Conservation (phyloP, 2,888 invertebrate genomes). For the Cheilosia urbana region DNA sequence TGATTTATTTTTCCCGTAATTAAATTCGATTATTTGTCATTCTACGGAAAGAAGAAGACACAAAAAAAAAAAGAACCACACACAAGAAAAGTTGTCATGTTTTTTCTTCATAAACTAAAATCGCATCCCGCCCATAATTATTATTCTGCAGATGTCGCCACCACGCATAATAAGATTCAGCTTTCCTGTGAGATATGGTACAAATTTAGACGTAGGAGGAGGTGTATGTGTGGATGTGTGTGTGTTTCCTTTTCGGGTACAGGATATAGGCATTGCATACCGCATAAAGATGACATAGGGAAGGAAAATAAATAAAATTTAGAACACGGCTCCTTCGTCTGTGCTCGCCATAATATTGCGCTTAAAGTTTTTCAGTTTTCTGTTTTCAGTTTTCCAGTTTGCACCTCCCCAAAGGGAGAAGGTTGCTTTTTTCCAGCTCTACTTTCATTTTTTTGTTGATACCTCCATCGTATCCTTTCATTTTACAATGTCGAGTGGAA, state of each 20-base stretch:
- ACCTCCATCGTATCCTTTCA: slow-evolving; percentile 42
- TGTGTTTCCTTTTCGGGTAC: not conserved
- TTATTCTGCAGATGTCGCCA: slow-evolving; percentile 74
- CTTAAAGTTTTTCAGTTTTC: slow-evolving; percentile 25
- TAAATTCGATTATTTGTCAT: slow-evolving; percentile 71
- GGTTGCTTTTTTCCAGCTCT: slow-evolving; percentile 34
- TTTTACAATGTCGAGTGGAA: slow-evolving; percentile 24
- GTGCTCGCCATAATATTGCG: slow-evolving; percentile 40
- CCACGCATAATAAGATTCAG: slow-evolving; percentile 71
- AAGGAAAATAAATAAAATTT: slow-evolving; percentile 66
- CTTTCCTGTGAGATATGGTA: slow-evolving; percentile 27
- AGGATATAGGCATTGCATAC: not conserved
- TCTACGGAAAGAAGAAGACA: not conserved
- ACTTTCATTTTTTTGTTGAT: slow-evolving; percentile 43
- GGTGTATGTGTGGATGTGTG: slow-evolving; percentile 24
- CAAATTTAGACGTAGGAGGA: not conserved
- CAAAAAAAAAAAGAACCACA: not conserved
- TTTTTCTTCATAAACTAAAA: slow-evolving; percentile 48
- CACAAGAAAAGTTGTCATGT: slow-evolving; percentile 35
- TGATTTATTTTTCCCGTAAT: slow-evolving; percentile 67
- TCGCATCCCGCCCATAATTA: slow-evolving; percentile 66
- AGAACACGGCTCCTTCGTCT: slow-evolving; percentile 50
- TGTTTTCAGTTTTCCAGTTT: not conserved
- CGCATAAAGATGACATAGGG: slow-evolving; percentile 49
- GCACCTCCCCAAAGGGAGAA: slow-evolving; percentile 18